Evolutionary conservation across 2,113 vertebrate species (phyloP).

Genomic region (Ciconia stormi): DNA sequence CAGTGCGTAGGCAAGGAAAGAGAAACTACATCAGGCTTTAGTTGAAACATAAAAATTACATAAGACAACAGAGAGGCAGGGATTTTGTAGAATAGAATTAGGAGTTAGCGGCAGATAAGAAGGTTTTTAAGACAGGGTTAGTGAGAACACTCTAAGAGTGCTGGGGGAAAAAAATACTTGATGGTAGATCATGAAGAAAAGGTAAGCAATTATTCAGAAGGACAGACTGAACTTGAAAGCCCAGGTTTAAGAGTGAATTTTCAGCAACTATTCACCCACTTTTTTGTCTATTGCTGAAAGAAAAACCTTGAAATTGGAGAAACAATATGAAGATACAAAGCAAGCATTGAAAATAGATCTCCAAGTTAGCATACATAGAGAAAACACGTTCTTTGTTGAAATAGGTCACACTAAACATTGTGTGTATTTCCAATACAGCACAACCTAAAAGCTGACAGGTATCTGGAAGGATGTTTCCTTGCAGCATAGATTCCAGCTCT

Average conservation of each 20-base stretch:
- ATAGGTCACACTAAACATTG: not conserved
- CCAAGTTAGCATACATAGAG: not conserved
- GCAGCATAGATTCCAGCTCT: not conserved
- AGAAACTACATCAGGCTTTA: not conserved
- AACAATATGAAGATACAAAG: not conserved
- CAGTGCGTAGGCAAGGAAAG: not conserved
- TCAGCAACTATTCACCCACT: not conserved
- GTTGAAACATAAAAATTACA: not conserved
- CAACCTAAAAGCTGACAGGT: not conserved
- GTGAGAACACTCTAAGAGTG: not conserved
- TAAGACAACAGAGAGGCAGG: not conserved
- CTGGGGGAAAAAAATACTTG: not conserved
- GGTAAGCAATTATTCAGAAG: not conserved
- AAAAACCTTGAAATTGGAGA: not conserved
- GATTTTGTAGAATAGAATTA: not conserved
- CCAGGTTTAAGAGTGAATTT: not conserved
- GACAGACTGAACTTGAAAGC: not conserved
- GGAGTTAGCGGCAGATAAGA: not conserved
- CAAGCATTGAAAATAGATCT: not conserved
- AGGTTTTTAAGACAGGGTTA: not conserved
- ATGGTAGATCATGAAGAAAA: not conserved
- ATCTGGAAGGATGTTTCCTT: not conserved
- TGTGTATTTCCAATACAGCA: not conserved
- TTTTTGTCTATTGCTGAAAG: not conserved
- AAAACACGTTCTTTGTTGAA: not conserved